A percentile compares a stretch with the other conserved stretches of the same genome.
Evolutionary conservation across 2,113 vertebrate species (phyloP).

Genomic region (Cephalophus harveyi): DNA sequence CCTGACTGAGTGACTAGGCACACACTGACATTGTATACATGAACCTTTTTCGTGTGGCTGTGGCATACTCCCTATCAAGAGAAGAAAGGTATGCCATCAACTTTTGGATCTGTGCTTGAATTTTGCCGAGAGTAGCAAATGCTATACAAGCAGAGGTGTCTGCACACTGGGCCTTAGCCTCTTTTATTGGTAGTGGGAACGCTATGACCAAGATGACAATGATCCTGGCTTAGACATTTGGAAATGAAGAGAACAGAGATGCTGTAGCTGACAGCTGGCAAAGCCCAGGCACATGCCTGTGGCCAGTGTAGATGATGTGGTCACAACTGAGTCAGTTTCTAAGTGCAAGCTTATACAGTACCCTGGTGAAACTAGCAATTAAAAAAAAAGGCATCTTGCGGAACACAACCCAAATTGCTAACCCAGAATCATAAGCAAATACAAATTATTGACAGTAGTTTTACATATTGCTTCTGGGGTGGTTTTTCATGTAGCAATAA

Average conservation of each 20-base stretch:
- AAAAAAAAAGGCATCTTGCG: background rate
- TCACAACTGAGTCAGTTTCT: background rate
- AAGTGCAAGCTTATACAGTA: background rate
- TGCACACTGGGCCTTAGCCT: background rate
- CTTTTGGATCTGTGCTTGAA: background rate
- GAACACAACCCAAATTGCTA: background rate
- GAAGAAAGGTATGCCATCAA: background rate
- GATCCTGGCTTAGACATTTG: background rate
- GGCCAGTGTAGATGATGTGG: background rate
- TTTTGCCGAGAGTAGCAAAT: background rate
- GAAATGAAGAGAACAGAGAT: background rate
- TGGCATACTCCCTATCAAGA: background rate
- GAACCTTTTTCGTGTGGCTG: background rate
- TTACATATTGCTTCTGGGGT: background rate
- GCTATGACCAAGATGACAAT: background rate
- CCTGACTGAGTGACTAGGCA: background rate
- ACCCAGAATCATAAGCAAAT: background rate
- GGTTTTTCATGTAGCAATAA: background rate
- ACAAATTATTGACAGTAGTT: background rate
- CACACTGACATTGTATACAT: background rate
- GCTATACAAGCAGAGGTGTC: background rate
- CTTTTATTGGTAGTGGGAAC: background rate
- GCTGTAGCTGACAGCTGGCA: background rate
- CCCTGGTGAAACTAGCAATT: background rate
- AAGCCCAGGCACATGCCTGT: background rate